A percentile compares a stretch with the other conserved stretches of the same genome.
Evolutionary conservation across 2,888 invertebrate species (phyloP).

Genomic region (Hedychridium roseum): DNA sequence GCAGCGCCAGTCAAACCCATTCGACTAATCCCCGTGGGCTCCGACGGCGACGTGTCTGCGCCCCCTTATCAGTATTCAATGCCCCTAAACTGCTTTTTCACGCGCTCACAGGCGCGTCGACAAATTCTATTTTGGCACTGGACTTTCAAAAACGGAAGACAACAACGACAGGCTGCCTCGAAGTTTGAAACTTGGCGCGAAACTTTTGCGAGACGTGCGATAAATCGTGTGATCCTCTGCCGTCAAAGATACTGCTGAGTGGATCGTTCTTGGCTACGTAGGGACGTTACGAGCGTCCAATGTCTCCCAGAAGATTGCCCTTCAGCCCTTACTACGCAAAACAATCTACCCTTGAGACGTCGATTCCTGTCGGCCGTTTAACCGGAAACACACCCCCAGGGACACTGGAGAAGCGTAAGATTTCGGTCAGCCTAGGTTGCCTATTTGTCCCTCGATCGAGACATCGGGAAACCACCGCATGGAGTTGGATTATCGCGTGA

Average conservation of each 20-base stretch:
- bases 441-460: no score
- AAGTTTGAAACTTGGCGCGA: no score
- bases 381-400: no score
- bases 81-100: conserved; percentile 46
- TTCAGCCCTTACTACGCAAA: no score
- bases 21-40: conserved; percentile 39
- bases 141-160: conserved; percentile 19
- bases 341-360: no score
- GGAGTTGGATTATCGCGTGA: neutral
- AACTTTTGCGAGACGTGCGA: conserved; percentile 32
- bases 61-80: conserved; percentile 50
- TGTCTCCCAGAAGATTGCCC: no score
- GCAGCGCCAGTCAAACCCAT: conserved; percentile 27
- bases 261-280: no score
- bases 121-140: conserved; percentile 48
- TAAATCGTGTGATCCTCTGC: conserved; percentile 33
- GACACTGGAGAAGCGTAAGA: no score
- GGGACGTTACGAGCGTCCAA: no score
- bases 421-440: no score
- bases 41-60: conserved; percentile 11
- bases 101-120: conserved; percentile 30
- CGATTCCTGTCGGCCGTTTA: no score
- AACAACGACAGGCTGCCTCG: neutral
- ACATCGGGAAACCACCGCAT: neutral
- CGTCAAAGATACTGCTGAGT: no score